Conservation (phyloP, 2,113 vertebrate genomes). For the Hippopotamus amphibius region DNA sequence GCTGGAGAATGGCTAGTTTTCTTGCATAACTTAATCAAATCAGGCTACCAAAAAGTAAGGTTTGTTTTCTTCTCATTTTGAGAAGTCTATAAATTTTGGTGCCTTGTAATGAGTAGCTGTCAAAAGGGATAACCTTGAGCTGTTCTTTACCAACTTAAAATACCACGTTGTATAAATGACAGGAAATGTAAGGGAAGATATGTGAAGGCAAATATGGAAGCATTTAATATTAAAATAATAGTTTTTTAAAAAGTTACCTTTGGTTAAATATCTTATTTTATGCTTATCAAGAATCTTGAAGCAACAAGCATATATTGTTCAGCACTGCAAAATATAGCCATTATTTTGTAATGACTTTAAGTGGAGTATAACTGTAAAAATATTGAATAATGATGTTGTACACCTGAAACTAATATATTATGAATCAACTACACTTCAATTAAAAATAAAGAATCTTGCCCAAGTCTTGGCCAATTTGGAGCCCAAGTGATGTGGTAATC, state of each 20-base stretch:
- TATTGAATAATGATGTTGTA: neutral
- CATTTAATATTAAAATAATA: neutral
- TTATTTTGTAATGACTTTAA: neutral
- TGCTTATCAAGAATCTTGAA: neutral
- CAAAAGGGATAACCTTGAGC: neutral
- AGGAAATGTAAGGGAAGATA: neutral
- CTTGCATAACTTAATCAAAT: conserved; percentile 15
- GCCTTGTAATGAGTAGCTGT: neutral
- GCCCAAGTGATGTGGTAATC: neutral
- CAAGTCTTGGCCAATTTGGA: neutral
- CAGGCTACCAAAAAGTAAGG: neutral
- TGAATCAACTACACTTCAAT: neutral
- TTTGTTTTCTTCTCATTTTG: conserved; percentile 31
- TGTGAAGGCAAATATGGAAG: neutral
- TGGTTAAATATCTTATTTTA: conserved; percentile 23
- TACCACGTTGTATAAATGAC: neutral
- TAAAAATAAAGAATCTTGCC: neutral
- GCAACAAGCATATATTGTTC: neutral
- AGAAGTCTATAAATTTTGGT: neutral
- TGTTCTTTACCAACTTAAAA: neutral
- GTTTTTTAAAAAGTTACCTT: conserved; percentile 27
- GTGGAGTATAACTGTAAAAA: neutral
- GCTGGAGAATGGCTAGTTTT: neutral
- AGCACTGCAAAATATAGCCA: neutral
- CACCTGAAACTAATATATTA: neutral